Evolutionary conservation across 2,797 vertebrate species (phyloP).

Genomic region (Manis crassicaudata): DNA sequence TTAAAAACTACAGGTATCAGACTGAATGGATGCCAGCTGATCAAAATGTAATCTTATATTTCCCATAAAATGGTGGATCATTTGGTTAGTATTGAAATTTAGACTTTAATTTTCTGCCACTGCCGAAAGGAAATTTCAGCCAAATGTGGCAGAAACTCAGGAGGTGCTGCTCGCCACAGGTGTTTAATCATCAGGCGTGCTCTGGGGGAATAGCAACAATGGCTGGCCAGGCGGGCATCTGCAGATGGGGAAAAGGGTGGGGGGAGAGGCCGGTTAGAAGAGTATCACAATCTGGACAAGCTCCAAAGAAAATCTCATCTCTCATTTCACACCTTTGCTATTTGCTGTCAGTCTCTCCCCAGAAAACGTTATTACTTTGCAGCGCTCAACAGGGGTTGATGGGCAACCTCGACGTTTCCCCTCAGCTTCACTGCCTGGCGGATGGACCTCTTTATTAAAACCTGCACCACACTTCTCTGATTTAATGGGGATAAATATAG

Average conservation of each 20-base stretch:
- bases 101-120: constrained; percentile 82
- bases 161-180: constrained; percentile 73
- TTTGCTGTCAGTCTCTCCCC: constrained; percentile 69
- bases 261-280: constrained; percentile 52
- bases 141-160: constrained; percentile 74
- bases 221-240: constrained; percentile 71
- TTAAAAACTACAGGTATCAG: constrained; percentile 59
- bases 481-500: constrained; percentile 71
- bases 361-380: constrained; percentile 70
- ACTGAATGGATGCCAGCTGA: constrained; percentile 62
- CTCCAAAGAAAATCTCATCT: constrained; percentile 80
- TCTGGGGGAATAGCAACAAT: constrained; percentile 76
- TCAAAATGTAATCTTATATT: constrained; percentile 73
- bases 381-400: constrained; percentile 14
- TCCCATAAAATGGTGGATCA: constrained; percentile 54
- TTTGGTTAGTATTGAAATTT: constrained; percentile 81
- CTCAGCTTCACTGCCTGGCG: not conserved
- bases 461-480: constrained; percentile 42
- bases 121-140: constrained; percentile 74
- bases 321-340: constrained; percentile 81
- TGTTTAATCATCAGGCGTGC: constrained; percentile 83
- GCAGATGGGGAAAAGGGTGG: constrained; percentile 75
- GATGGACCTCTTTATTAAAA: constrained; percentile 74
- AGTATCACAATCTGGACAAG: constrained; percentile 78
- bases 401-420: constrained; percentile 50